Base-by-base conservation (phyloP, 2,797 vertebrate genomes). In the Rhynchotus rufescens region DNA sequence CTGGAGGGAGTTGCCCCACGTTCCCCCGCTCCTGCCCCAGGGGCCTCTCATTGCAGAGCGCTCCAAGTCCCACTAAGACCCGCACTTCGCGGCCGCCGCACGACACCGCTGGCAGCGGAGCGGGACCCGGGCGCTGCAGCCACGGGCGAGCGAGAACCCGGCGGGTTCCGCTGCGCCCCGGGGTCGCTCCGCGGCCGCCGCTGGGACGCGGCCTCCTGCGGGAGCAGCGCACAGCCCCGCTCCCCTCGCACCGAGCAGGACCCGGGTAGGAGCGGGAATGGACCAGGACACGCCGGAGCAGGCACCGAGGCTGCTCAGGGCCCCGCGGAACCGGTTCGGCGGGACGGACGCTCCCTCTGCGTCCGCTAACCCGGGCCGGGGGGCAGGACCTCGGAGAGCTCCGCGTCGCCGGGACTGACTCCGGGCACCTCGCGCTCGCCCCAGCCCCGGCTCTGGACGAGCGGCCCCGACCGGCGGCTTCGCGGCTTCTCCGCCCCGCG, bases 321-420 rank as follows among this genome's bases (percentile, higher is more conserved):
- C 7, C n/a, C 38, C 4, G 36, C 38, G 28, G 25, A 20, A 54
- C 34, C 19, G 32, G 16, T 12, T 30, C n/a, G 26, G 49, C 64
- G 15, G 23, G 8, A 16, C 26, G 6, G 10, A 12, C 28, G 2
- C 64, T 25, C 15, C 21, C 7, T 15, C 51, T 6, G 6, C 14
- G 16, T n/a, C 45, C 56, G 3, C 42, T 11, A 32, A 25, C 62
- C 47, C 49, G 86, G 69, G 72, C 54, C 59, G 12, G 42, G 44
- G 80, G 89, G 86, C 92, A 94, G 94, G 52, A 94, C 92, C 91
- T 89, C 86, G 91, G 93, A 93, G 72, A 93, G 89, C 93, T 91
- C 93, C 91, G 71, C 15, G 32, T 19, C 19, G 40, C 56, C 2
- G 15, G 30, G 52, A 38, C 32, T 28, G 36, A 49, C 34, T 15